Base-by-base conservation (phyloP, 2,888 invertebrate genomes). In the Sphecodes monilicornis region DNA sequence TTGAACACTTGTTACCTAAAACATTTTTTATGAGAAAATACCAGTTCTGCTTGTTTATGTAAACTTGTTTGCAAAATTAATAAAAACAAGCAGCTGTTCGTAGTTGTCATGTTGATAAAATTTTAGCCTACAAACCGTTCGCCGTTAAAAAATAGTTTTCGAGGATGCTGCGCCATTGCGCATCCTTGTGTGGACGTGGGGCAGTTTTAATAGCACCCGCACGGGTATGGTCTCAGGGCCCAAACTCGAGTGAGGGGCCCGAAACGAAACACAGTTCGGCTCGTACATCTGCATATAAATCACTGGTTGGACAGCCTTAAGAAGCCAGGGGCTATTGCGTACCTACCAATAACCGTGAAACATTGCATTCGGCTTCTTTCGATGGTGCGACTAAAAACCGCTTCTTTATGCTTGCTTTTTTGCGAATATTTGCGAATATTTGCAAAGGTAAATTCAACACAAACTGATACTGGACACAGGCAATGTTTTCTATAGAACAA, bases 251-350 rank as follows among this genome's bases (percentile, higher is more conserved):
- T 80, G 81, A 80, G 81, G 86, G 85, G 81, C 60, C 85, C 84
- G 60, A 85, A 82, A 87, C 84, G 85, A 86, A 90, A 90, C 85
- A 83, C 80, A 81, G 88, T 90, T 91, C 69, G 84, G 89, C 86
- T 85, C 90, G 83, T 88, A 90, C 90, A 93, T 93, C 93, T 93
- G 93, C 93, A 93, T 93, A 93, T 93, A 93, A 93, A 93, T 93
- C 93, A 93, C 92, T 89, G 91, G 89, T 78, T 78, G 91, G 91
- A 92, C 91, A 91, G 90, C 85, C 88, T 89, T 82, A 83, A 86
- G 76, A 86, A 87, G 78, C 86, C 84, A 76, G 84, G 64, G 89
- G 89, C 84, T 87, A 88, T 90, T 81, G 86, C 88, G 76, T 80
- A 84, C 85, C 86, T 85, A 85, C 90, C 90, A 88, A 90, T 90